These are phyloP conservation scores for Andrena bicolor DNA, from an alignment of 2,888 invertebrate species.

Conservation along the genomic window DNA sequence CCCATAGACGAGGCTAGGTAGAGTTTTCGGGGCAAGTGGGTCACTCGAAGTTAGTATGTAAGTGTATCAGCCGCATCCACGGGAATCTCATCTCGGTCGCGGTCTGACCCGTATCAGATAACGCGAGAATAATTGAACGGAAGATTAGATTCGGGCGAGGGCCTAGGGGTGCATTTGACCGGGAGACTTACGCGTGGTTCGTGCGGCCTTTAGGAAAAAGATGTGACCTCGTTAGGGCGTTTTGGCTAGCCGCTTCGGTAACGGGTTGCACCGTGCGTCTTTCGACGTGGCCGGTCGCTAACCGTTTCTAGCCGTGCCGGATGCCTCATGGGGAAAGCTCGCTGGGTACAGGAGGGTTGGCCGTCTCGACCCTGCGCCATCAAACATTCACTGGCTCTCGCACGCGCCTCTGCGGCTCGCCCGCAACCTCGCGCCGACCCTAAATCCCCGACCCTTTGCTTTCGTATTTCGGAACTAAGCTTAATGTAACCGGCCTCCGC, in stretches of 20 bases:
- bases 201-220: conserved; percentile 52
- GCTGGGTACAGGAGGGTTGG: conserved; percentile 63
- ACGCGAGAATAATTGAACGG: conserved; percentile 68
- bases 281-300: conserved; percentile 53
- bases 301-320: conserved; percentile 58
- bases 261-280: conserved; percentile 42
- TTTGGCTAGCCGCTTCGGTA: conserved; percentile 24
- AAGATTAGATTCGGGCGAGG: conserved; percentile 65
- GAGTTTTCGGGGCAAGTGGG: conserved; percentile 41
- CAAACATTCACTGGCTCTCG: conserved; percentile 82
- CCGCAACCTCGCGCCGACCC: conserved; percentile 75
- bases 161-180: conserved; percentile 51
- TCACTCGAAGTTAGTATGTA: conserved; percentile 11
- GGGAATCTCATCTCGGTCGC: conserved; percentile 55
- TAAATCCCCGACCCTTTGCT: conserved; percentile 68
- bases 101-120: conserved; percentile 54
- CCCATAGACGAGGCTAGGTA: not conserved
- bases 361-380: conserved; percentile 76
- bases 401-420: conserved; percentile 79
- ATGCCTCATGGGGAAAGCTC: conserved; percentile 70
- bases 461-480: conserved; percentile 51
- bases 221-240: conserved; percentile 62
- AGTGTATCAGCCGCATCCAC: conserved; percentile 34
- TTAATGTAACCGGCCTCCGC: conserved; percentile 44
- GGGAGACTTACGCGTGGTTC: conserved; percentile 47